Conservation (phyloP, 2,113 vertebrate species). For the Seriola quinqueradiata region DNA sequence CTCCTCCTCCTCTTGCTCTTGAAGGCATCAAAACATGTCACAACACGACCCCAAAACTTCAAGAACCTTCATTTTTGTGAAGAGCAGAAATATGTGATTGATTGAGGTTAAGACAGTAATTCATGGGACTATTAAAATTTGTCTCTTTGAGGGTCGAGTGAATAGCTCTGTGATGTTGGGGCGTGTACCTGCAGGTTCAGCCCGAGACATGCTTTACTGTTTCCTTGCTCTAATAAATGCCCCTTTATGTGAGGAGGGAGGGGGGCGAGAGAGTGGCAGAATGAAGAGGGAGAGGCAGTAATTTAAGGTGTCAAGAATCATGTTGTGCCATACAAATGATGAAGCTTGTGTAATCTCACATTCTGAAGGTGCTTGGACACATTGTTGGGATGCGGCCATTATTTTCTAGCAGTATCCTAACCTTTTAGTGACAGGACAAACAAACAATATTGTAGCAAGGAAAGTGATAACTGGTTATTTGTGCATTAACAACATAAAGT, state of each 20-base stretch:
- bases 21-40: slow-evolving; percentile 44
- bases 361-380: not conserved
- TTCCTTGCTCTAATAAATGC: slow-evolving; percentile 47
- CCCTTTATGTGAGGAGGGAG: slow-evolving; percentile 17
- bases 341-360: not conserved
- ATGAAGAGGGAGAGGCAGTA: not conserved
- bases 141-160: slow-evolving; percentile 51
- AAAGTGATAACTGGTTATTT: not conserved
- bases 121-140: slow-evolving; percentile 50
- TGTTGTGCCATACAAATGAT: not conserved
- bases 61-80: slow-evolving; percentile 16
- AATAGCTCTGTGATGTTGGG: slow-evolving; percentile 55
- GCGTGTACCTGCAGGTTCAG: slow-evolving; percentile 59
- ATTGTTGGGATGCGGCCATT: not conserved
- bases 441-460: not conserved
- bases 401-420: not conserved
- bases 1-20: not conserved
- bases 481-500: not conserved
- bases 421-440: not conserved
- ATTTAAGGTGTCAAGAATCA: slow-evolving; percentile 9
- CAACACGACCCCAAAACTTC: slow-evolving; percentile 32
- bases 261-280: not conserved
- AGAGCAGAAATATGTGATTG: slow-evolving; percentile 34
- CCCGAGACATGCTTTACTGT: slow-evolving; percentile 47
- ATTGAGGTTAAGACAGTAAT: slow-evolving; percentile 42